Evolutionary conservation across 2,797 vertebrate genomes (phyloP).

Genomic region (Manis pentadactyla): DNA sequence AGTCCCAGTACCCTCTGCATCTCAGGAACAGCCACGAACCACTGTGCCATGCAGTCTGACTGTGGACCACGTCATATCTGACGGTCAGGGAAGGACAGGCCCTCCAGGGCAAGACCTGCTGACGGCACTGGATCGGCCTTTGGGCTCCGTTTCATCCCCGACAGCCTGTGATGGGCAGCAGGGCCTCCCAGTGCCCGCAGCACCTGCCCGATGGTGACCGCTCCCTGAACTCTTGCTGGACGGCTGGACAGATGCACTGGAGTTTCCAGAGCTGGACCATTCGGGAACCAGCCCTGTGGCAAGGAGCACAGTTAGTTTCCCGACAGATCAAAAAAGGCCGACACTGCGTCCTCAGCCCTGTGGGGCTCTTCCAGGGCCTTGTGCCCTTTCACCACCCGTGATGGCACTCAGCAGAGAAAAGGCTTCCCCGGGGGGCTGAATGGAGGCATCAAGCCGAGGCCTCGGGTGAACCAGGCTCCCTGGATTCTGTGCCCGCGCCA

Average conservation of each 20-base stretch:
- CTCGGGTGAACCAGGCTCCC: too few species aligned
- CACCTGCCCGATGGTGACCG: neutral
- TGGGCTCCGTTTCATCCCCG: neutral
- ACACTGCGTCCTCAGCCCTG: neutral
- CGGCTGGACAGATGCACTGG: neutral
- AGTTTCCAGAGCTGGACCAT: neutral
- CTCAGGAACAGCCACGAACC: too few species aligned
- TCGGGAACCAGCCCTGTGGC: neutral
- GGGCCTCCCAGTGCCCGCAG: accelerated
- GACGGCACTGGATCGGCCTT: too few species aligned
- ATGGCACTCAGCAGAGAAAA: neutral
- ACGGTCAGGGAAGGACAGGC: too few species aligned
- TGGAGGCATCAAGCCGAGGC: neutral
- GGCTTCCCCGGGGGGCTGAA: neutral
- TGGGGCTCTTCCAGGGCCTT: accelerated
- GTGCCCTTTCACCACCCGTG: neutral
- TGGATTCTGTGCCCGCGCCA: neutral
- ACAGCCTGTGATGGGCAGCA: too few species aligned
- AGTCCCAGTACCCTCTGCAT: too few species aligned
- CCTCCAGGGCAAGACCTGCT: neutral
- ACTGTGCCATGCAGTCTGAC: too few species aligned
- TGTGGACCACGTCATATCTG: accelerated
- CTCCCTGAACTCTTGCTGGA: neutral
- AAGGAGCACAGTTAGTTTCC: neutral
- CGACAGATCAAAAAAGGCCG: neutral